A percentile compares a stretch with the other conserved stretches of the same genome.
Evolutionary conservation across 2,113 vertebrate species (phyloP).

Genomic region (Mus pahari): DNA sequence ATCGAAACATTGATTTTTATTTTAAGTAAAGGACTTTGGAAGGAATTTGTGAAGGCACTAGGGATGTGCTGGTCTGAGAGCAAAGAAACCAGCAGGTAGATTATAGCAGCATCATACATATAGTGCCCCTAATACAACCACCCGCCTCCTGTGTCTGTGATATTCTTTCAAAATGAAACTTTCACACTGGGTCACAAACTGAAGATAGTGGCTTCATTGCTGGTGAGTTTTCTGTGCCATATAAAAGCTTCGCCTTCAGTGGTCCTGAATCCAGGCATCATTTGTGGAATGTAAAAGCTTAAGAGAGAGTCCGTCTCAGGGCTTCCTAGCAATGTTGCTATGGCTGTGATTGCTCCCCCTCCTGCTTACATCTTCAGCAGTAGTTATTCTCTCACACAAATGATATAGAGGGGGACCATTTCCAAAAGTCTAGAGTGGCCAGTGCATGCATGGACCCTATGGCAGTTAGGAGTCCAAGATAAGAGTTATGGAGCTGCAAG

Average conservation of each 20-base stretch:
- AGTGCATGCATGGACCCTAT: neutral
- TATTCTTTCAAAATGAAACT: slow-evolving; percentile 5
- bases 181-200: neutral
- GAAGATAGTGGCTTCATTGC: neutral
- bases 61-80: neutral
- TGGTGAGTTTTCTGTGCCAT: slow-evolving; percentile 4
- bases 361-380: neutral
- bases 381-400: neutral
- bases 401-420: neutral
- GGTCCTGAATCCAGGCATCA: neutral
- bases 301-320: neutral
- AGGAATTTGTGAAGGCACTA: slow-evolving; percentile 33
- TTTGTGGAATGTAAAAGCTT: neutral
- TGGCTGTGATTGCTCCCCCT: neutral
- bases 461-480: neutral
- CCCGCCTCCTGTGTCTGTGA: neutral
- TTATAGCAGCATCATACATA: neutral
- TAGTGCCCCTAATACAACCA: neutral
- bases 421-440: neutral
- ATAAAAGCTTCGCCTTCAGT: neutral
- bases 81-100: slow-evolving; percentile 48
- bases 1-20: slow-evolving; percentile 46
- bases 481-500: neutral
- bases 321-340: neutral
- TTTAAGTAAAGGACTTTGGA: slow-evolving; percentile 61